These are phyloP conservation scores for Danio rerio DNA, from an alignment of 2,113 vertebrate species.

Conservation along the genomic window GRCz12tu NC_133194.1:40520501-40521000, in stretches of 20 bases:
- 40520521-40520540: slow-evolving; percentile 54
- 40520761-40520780: slow-evolving; percentile 94
- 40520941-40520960: slow-evolving; percentile 99
- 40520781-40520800: slow-evolving; percentile 92
- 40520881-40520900: slow-evolving; percentile 98
- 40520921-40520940: slow-evolving; percentile 97
- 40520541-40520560: slow-evolving; percentile 89
- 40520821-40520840: slow-evolving; percentile 99
- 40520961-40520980: slow-evolving; percentile 99
- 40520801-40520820: slow-evolving; percentile 96
- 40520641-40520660: slow-evolving; percentile 97
- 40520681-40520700: slow-evolving; percentile 93
- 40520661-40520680: slow-evolving; percentile 97
- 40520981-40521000: slow-evolving; percentile 96
- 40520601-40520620: slow-evolving; percentile 95
- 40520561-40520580: slow-evolving; percentile 87
- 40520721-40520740: slow-evolving; percentile 97
- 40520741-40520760: slow-evolving; percentile 99
- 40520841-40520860: slow-evolving; percentile 99
- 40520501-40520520: slow-evolving; percentile 46
- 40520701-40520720: slow-evolving; percentile 94
- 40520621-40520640: slow-evolving; percentile 97
- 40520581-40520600: slow-evolving; percentile 90
- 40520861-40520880: slow-evolving; percentile 99
- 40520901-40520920: slow-evolving; percentile 99